Conservation (phyloP, 1,140 invertebrate species). For the Lordiphosa collinella region DNA sequence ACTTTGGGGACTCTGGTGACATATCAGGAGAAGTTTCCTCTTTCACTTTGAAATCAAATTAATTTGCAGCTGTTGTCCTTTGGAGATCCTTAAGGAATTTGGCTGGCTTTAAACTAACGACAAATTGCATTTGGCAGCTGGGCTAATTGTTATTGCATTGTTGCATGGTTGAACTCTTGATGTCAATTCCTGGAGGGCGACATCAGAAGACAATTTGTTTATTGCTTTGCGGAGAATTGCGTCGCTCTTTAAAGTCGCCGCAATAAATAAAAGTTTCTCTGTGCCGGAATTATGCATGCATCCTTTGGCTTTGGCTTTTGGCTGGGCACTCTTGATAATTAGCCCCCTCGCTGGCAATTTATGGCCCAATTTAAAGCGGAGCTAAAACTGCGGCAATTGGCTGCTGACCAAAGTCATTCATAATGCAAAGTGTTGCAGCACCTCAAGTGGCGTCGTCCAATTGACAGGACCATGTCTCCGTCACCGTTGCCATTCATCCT, state of each 20-base stretch:
- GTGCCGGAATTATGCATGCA: constrained; percentile 26
- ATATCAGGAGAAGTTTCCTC: background rate
- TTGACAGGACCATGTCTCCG: constrained; percentile 51
- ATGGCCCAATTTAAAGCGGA: constrained; percentile 42
- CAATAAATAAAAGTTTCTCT: constrained; percentile 30
- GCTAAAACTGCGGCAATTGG: constrained; percentile 59
- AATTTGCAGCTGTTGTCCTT: constrained; percentile 9
- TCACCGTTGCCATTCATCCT: constrained; percentile 55
- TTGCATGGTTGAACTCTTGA: constrained; percentile 42
- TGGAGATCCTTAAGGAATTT: constrained; percentile 50
- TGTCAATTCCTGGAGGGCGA: constrained; percentile 45
- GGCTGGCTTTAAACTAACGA: constrained; percentile 18
- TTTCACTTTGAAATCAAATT: constrained; percentile 9
- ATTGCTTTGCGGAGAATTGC: background rate
- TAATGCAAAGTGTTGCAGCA: constrained; percentile 63
- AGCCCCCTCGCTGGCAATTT: constrained; percentile 49
- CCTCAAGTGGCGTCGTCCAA: constrained; percentile 58
- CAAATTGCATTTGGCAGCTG: constrained; percentile 37
- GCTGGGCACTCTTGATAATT: constrained; percentile 59
- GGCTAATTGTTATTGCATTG: constrained; percentile 72
- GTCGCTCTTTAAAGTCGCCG: constrained; percentile 29
- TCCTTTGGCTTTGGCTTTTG: constrained; percentile 6
- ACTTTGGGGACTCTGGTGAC: constrained; percentile 30
- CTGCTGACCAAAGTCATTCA: constrained; percentile 61
- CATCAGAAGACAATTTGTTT: constrained; percentile 17